Conservation (phyloP, 2,888 invertebrate genomes). For the Heliconius erato region DNA sequence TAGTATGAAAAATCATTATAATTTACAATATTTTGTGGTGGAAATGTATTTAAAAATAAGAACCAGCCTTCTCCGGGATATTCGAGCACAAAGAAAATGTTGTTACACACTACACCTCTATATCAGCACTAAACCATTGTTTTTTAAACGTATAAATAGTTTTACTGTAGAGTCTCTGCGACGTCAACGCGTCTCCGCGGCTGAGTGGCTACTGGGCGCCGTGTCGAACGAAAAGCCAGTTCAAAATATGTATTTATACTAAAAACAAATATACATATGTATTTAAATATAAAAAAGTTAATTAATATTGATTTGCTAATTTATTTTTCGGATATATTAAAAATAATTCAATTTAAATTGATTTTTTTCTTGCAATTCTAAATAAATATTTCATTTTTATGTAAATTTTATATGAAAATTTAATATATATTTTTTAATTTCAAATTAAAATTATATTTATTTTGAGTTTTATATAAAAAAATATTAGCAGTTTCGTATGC, state of each 20-base stretch:
- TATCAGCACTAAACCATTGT: slow-evolving; percentile 69
- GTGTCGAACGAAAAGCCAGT: slow-evolving; percentile 67
- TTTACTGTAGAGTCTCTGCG: slow-evolving; percentile 62
- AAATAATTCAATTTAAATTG: neutral
- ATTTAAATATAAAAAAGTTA: neutral
- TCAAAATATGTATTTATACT: slow-evolving; percentile 51
- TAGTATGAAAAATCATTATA: neutral
- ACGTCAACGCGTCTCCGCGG: slow-evolving; percentile 77
- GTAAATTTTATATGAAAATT: neutral
- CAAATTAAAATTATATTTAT: slow-evolving; percentile 50
- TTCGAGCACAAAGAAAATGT: slow-evolving; percentile 50
- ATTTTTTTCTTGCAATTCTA: neutral
- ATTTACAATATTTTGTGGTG: slow-evolving; percentile 37
- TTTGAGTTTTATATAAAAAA: slow-evolving; percentile 55
- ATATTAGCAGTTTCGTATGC: slow-evolving; percentile 70
- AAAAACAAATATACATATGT: slow-evolving; percentile 10
- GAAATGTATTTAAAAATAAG: slow-evolving; percentile 24
- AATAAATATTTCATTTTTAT: neutral
- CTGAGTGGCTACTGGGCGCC: slow-evolving; percentile 77
- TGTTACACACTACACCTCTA: slow-evolving; percentile 46
- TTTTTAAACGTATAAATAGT: slow-evolving; percentile 66
- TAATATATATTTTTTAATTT: slow-evolving; percentile 23
- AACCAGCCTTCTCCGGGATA: slow-evolving; percentile 64
- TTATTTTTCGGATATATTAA: neutral
- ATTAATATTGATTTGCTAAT: neutral